Conservation (phyloP, 2,113 vertebrate genomes). For the Calonectris borealis region DNA sequence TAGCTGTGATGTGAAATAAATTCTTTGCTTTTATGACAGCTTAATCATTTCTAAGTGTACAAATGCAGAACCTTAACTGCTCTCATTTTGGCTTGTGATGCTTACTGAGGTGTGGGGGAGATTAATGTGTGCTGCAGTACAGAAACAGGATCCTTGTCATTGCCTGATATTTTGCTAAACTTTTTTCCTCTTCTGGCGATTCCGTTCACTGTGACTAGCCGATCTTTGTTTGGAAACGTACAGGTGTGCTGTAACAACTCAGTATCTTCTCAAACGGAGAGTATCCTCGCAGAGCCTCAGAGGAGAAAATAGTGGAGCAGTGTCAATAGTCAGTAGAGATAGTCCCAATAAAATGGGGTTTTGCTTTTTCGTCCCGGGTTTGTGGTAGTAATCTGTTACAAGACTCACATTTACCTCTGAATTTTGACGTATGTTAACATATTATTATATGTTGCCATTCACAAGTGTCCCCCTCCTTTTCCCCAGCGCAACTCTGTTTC, state of each 20-base stretch:
- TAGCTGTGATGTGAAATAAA: neutral
- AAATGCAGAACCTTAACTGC: neutral
- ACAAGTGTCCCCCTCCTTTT: fast-evolving
- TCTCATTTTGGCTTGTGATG: neutral
- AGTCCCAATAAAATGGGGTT: fast-evolving
- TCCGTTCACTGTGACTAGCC: neutral
- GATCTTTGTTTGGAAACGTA: neutral
- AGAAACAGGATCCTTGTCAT: neutral
- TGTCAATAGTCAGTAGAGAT: neutral
- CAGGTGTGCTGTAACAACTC: neutral
- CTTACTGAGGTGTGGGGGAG: neutral
- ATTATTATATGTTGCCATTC: neutral
- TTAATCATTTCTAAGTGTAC: neutral
- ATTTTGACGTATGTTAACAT: fast-evolving
- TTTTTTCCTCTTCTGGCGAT: neutral
- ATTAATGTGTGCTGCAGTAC: neutral
- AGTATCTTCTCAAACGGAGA: fast-evolving
- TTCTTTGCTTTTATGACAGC: neutral
- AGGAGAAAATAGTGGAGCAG: neutral
- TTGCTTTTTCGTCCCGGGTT: neutral
- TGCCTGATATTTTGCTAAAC: neutral
- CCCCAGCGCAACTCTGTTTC: fast-evolving
- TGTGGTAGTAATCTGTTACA: neutral
- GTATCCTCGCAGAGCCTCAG: fast-evolving
- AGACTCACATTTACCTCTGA: neutral